phyloP scores from a whole-genome alignment of 2,888 invertebrate genomes.

The Julus scanicus region DNA sequence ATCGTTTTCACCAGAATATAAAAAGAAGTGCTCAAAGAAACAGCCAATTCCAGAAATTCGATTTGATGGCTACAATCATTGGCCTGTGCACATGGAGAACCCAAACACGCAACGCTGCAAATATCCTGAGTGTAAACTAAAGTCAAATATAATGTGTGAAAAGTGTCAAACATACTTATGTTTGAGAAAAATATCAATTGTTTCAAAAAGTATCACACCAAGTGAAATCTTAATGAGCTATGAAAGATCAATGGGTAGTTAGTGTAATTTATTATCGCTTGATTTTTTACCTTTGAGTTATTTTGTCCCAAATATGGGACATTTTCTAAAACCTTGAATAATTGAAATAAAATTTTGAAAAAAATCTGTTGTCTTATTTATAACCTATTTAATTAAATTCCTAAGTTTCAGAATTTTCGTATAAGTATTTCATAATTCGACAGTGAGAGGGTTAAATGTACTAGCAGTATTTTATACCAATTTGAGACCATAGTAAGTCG shows the following conservation, averaged over 20 bases:
- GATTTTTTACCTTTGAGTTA: not conserved
- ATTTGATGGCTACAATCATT: slow-evolving; percentile 12
- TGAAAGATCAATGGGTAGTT: not conserved
- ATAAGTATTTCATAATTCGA: not conserved
- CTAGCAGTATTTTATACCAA: not conserved
- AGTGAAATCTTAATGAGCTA: not conserved
- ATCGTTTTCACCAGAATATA: not conserved
- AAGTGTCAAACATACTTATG: slow-evolving; percentile 51
- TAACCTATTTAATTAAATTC: not conserved
- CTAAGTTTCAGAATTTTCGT: not conserved
- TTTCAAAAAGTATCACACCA: slow-evolving; percentile 44
- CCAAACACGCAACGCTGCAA: slow-evolving; percentile 9
- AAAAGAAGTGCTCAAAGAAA: not conserved
- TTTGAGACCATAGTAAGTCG: too few relatives aligned
- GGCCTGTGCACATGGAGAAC: not conserved
- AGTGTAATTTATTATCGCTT: not conserved
- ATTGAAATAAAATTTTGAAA: not conserved
- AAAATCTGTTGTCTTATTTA: not conserved
- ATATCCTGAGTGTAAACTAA: not conserved
- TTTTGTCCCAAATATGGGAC: not conserved
- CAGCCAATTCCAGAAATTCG: not conserved
- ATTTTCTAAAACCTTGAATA: not conserved
- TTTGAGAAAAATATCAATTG: not conserved
- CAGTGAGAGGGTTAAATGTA: not conserved
- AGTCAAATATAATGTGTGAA: slow-evolving; percentile 14